A percentile compares a stretch with the other conserved stretches of the same genome.
These are phyloP conservation scores for Phalacrocorax brasilianus DNA, from an alignment of 2,113 vertebrate genomes.

Conservation along the genomic window DNA sequence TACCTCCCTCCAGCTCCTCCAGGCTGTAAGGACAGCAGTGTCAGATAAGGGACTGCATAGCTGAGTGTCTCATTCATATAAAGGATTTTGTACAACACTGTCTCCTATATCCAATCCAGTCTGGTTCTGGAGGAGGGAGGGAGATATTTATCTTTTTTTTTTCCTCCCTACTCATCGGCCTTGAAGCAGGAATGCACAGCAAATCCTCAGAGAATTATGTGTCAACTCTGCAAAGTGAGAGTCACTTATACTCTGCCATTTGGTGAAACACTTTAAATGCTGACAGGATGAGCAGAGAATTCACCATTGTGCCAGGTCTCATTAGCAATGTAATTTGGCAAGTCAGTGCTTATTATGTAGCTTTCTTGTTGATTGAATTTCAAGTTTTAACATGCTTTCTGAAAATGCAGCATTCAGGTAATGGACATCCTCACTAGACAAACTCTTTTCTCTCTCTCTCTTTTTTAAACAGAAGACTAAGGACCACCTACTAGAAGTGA, in stretches of 20 bases:
- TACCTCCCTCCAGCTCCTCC: neutral
- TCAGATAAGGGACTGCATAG: neutral
- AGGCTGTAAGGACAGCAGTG: neutral
- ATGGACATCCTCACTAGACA: neutral
- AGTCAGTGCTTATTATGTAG: neutral
- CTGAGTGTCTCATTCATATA: neutral
- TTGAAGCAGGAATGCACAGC: neutral
- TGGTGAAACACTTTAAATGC: neutral
- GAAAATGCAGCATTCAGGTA: neutral
- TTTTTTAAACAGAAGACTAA: constrained; percentile 71
- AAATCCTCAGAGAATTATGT: neutral
- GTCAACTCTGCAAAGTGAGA: neutral
- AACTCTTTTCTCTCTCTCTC: neutral
- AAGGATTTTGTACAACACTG: neutral
- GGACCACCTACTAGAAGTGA: constrained; percentile 90
- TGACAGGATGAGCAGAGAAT: neutral
- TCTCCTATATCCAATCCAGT: neutral
- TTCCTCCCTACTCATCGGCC: neutral
- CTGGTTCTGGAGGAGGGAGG: neutral
- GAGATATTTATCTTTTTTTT: neutral
- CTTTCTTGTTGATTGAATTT: neutral
- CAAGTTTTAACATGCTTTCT: neutral
- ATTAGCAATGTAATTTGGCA: neutral
- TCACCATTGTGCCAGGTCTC: neutral
- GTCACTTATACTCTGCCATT: neutral